Evolutionary conservation across 2,797 vertebrate species (phyloP), one percentile per base, ranked within the genome.

Genomic region (Neosalanx taihuensis): DNA sequence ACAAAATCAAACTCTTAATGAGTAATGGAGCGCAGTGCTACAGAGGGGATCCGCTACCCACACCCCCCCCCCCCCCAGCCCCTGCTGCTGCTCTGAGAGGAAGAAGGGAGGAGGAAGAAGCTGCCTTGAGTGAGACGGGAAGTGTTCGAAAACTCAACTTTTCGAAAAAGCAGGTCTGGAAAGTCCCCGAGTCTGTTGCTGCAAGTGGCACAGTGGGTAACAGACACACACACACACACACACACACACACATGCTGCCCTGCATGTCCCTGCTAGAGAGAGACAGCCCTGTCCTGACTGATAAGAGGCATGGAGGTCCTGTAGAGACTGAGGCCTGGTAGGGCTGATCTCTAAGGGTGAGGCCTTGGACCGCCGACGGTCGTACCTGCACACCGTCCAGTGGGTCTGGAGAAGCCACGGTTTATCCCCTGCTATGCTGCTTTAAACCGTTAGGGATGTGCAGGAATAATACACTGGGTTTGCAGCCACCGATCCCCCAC

Each of bases 381-480:
- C 61, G 9, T 18, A 35, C 61, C 31, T 5, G 33, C 51, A 64
- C 17, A 64, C 41, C 1, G 64, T 49, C 1, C 37, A 29, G 35
- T 46, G 18, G 20, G 49, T 76, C 20, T 20, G 31, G 51, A 10
- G 31, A 67, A 69, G 51, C 51, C 51, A 26, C 7, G 37, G 70
- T 74, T 77, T 72, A 26, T 26, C 23, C 64, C 71, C 75, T 62
- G 67, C 69, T 72, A 69, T 76, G 33, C 75, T 63, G 66, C 76
- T 56, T 58, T 64, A 67, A 88, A 83, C 81, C 81, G 72, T 72
- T 76, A 83, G 82, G 90, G 88, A 93, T 94, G 88, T 94, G 88
- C 91, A 92, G 91, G 93, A 94, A 95, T 96, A 95, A 97, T 95
- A 94, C 83, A 92, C 91, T 94, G 90, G 92, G 92, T 81, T 92